Conservation (phyloP, 2,113 vertebrate species). For the Chionomys nivalis region DNA sequence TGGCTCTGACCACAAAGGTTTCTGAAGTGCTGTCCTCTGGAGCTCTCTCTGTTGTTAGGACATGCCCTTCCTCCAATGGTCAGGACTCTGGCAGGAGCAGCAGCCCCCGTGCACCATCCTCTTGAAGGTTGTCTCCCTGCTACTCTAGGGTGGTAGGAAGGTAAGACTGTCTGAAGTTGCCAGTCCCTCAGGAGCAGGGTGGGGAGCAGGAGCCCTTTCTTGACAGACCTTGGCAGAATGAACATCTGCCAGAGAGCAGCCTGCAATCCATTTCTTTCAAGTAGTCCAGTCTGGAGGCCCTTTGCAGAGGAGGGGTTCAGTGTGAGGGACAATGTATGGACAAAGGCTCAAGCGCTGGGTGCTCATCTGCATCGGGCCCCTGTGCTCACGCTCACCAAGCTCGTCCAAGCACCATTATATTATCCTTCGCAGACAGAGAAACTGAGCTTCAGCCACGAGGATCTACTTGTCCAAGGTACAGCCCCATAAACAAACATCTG, state of each 20-base stretch:
- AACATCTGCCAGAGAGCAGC: not conserved
- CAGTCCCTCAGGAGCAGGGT: not conserved
- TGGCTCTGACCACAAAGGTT: not conserved
- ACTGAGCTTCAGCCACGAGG: conserved; percentile 1
- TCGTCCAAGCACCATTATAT: not conserved
- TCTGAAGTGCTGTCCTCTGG: too few species aligned
- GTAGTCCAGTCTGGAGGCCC: not conserved
- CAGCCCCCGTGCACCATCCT: not conserved
- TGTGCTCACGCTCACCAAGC: not conserved
- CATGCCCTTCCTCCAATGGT: rapidly evolving
- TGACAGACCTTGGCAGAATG: not conserved
- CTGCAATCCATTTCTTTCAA: not conserved
- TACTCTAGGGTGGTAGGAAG: not conserved
- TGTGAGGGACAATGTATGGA: too few species aligned
- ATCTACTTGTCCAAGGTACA: not conserved
- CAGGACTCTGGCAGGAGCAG: not conserved
- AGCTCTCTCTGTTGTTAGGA: not conserved
- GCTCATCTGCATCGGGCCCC: rapidly evolving
- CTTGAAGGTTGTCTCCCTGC: not conserved
- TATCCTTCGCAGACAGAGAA: not conserved
- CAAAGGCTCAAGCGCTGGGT: too few species aligned
- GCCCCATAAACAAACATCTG: not conserved
- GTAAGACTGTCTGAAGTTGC: rapidly evolving
- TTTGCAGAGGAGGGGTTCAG: not conserved
- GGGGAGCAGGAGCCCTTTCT: not conserved